These are phyloP conservation scores for Acleris laterana DNA, from an alignment of 2,888 invertebrate species.

Conservation along the genomic window DNA sequence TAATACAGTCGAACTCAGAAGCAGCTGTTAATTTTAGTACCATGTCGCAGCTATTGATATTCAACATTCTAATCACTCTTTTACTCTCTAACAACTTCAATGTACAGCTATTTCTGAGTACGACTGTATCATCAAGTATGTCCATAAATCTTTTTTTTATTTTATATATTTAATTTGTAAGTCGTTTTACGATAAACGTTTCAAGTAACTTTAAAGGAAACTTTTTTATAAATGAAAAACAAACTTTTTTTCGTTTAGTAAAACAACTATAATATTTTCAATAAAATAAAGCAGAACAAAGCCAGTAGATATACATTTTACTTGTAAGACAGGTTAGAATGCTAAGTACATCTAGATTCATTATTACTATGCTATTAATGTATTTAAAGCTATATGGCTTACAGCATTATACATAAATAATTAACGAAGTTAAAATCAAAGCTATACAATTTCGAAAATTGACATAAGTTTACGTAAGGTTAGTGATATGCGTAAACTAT, in stretches of 20 bases:
- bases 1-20: too few species aligned
- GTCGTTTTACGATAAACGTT: too few species aligned
- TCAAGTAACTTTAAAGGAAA: not conserved
- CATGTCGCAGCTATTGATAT: too few species aligned
- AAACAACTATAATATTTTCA: constrained; percentile 32
- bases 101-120: too few species aligned
- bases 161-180: too few species aligned
- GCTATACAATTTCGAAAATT: constrained; percentile 31
- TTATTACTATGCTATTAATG: constrained; percentile 36
- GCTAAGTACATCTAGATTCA: constrained; percentile 21
- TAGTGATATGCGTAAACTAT: constrained; percentile 37
- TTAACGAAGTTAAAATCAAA: constrained; percentile 44
- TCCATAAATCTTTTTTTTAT: too few species aligned
- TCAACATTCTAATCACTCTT: too few species aligned
- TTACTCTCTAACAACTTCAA: too few species aligned
- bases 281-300: constrained; percentile 28
- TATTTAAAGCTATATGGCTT: constrained; percentile 63
- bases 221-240: constrained; percentile 10
- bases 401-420: constrained; percentile 51
- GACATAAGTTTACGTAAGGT: not conserved
- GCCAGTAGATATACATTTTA: constrained; percentile 31
- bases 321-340: constrained; percentile 27
- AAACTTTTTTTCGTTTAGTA: constrained; percentile 18
- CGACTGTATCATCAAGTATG: too few species aligned
- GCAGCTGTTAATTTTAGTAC: too few species aligned